Conservation (phyloP, 1,140 invertebrate species). For the Brachionus calyciflorus region DNA sequence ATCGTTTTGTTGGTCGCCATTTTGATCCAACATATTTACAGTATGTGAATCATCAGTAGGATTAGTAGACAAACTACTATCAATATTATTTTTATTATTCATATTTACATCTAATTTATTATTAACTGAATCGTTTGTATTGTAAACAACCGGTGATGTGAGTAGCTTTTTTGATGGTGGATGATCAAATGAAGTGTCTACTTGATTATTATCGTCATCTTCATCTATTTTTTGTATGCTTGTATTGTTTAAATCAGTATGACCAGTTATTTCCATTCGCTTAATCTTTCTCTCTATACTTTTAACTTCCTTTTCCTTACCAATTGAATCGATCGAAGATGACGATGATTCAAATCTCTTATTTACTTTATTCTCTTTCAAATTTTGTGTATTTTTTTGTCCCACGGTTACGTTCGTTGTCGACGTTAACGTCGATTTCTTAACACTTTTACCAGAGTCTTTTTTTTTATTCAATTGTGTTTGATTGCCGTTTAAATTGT, state of each 20-base stretch:
- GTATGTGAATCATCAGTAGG: conserved; percentile 20
- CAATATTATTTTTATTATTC: not conserved
- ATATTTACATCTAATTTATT: conserved; percentile 30
- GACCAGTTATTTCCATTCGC: conserved; percentile 27
- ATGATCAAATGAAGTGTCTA: conserved; percentile 36
- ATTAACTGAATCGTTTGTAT: not conserved
- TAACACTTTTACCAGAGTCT: not conserved
- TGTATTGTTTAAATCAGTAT: conserved; percentile 6
- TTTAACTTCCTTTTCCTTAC: not conserved
- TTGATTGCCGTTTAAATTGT: not conserved
- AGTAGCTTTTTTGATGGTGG: conserved; percentile 34
- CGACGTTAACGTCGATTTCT: conserved; percentile 34
- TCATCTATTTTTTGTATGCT: conserved; percentile 40
- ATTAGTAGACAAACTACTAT: conserved; percentile 33
- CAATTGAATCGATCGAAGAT: conserved; percentile 14
- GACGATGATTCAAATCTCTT: conserved; percentile 1
- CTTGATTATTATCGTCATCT: conserved; percentile 28
- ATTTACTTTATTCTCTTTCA: not conserved
- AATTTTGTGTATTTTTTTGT: not conserved
- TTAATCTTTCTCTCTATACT: conserved; percentile 3
- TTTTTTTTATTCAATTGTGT: conserved; percentile 8
- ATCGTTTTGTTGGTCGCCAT: not conserved
- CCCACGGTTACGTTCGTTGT: not conserved
- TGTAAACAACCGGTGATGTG: conserved; percentile 19
- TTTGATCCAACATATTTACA: conserved; percentile 37